Conservation (phyloP, 2,888 invertebrate species). For the Caenorhabditis sinica region DNA sequence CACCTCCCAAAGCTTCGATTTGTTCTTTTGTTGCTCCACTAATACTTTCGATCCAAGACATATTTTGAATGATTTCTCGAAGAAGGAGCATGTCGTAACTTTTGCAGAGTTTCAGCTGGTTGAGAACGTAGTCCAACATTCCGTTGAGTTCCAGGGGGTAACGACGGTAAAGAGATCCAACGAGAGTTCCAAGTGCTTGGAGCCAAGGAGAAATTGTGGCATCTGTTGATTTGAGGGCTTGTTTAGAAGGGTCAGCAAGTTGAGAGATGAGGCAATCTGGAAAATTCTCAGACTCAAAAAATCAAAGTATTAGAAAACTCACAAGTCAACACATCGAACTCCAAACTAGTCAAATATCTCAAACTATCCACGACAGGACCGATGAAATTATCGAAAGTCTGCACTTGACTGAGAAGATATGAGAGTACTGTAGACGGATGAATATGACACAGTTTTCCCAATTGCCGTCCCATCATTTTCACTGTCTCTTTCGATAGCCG, state of each 20-base stretch:
- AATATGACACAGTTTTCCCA: constrained; percentile 97
- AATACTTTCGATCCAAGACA: constrained; percentile 98
- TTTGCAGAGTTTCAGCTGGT: constrained; percentile 96
- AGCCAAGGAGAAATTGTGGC: constrained; percentile 90
- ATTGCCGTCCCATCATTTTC: constrained; percentile 94
- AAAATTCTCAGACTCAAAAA: too few relatives aligned
- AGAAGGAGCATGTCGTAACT: constrained; percentile 91
- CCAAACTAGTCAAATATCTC: constrained; percentile 95
- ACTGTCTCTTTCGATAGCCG: constrained; percentile 96
- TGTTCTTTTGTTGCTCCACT: constrained; percentile 98
- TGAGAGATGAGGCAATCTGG: constrained; percentile 93
- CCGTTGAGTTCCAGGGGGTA: constrained; percentile 97
- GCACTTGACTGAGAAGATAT: constrained; percentile 90
- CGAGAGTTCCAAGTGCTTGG: constrained; percentile 92
- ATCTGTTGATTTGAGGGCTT: constrained; percentile 91
- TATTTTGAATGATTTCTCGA: constrained; percentile 98
- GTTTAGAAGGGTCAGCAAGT: constrained; percentile 88
- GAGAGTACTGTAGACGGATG: constrained; percentile 97
- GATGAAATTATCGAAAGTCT: constrained; percentile 95
- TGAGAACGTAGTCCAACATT: constrained; percentile 95
- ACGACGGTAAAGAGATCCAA: constrained; percentile 93
- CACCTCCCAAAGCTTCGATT: constrained; percentile 96
- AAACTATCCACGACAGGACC: constrained; percentile 97
- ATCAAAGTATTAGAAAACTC: constrained; percentile 65
- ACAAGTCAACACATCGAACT: constrained; percentile 95